Conservation (phyloP, 2,797 vertebrate genomes). For the Mionectes olivaceus region DNA sequence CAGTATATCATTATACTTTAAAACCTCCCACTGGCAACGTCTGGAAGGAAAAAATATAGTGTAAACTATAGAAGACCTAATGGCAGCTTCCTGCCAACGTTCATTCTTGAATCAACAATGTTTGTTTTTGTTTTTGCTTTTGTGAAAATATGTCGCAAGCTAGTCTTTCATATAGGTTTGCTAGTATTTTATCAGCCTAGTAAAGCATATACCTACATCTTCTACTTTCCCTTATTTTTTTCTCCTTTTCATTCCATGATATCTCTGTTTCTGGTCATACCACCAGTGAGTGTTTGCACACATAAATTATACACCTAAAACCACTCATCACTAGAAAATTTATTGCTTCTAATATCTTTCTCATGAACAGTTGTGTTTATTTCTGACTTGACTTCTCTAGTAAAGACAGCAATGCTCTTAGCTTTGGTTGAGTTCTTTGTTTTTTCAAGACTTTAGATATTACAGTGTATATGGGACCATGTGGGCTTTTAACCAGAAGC, state of each 20-base stretch:
- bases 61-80: slow-evolving; percentile 61
- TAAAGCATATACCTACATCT: slow-evolving; percentile 21
- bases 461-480: not conserved
- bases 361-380: slow-evolving; percentile 67
- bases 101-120: slow-evolving; percentile 46
- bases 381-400: slow-evolving; percentile 53
- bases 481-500: slow-evolving; percentile 3
- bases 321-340: slow-evolving; percentile 63
- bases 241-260: slow-evolving; percentile 23
- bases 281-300: slow-evolving; percentile 53
- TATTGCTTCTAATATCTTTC: slow-evolving; percentile 71
- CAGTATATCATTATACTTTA: slow-evolving; percentile 64
- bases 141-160: slow-evolving; percentile 53
- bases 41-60: slow-evolving; percentile 59
- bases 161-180: slow-evolving; percentile 38
- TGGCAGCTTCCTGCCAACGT: slow-evolving; percentile 53
- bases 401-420: slow-evolving; percentile 30
- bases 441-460: slow-evolving; percentile 45
- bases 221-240: slow-evolving; percentile 47
- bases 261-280: slow-evolving; percentile 54
- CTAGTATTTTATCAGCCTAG: slow-evolving; percentile 38
- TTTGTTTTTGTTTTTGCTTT: slow-evolving; percentile 59
- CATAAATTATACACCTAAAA: slow-evolving; percentile 68
- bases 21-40: slow-evolving; percentile 68
- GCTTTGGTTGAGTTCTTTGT: slow-evolving; percentile 48